Evolutionary conservation across 2,113 vertebrate genomes (phyloP).

Genomic region (Mobula birostris): DNA sequence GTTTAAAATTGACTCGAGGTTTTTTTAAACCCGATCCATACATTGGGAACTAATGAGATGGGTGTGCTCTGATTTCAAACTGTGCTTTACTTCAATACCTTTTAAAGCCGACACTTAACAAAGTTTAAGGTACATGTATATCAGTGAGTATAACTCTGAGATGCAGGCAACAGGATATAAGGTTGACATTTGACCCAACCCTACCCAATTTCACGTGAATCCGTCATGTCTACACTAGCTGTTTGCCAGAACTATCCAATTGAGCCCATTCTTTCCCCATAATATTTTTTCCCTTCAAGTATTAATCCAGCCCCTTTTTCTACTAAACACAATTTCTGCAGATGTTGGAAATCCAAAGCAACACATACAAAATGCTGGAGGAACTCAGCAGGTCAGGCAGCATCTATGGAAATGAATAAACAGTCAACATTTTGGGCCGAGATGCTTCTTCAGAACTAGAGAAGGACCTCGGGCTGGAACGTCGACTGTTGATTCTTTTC

Average conservation of each 20-base stretch:
- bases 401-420: too few relatives aligned
- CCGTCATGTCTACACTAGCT: not conserved
- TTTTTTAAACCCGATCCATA: not conserved
- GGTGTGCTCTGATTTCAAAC: not conserved
- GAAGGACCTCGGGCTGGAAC: too few relatives aligned
- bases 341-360: too few relatives aligned
- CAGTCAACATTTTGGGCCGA: too few relatives aligned
- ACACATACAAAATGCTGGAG: too few relatives aligned
- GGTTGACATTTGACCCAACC: not conserved
- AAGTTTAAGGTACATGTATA: not conserved
- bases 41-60: not conserved
- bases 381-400: too few relatives aligned
- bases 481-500: too few relatives aligned
- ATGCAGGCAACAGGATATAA: not conserved
- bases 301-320: not conserved
- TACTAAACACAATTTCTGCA: not conserved
- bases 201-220: not conserved
- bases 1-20: not conserved
- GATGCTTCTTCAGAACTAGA: too few relatives aligned
- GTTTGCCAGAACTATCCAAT: not conserved
- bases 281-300: not conserved
- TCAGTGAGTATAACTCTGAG: too few relatives aligned
- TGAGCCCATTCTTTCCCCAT: not conserved
- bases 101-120: not conserved
- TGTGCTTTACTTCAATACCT: not conserved